Base-by-base conservation (phyloP, 2,797 vertebrate species). In the Gymnoscopelus microlampas region DNA sequence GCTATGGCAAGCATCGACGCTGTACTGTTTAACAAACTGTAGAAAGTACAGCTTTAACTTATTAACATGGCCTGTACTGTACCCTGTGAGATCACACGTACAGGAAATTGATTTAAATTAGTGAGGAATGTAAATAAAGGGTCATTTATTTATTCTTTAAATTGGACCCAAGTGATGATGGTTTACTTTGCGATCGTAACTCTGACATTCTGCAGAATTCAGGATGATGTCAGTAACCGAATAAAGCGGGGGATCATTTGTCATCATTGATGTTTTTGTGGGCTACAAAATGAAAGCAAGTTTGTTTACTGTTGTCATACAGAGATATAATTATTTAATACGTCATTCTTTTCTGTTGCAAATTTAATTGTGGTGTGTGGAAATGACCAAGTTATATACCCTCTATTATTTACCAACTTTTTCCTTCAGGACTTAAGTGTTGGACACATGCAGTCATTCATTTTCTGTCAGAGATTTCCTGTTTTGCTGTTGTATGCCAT, bases 401-500 rank as follows among this genome's bases (percentile, higher is more conserved):
- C 39, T 26, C 15, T 35, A 3, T 7, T 23, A 49, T 66, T 71
- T 54, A 13, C 26, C 4, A 8, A 39, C 48, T 44, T 12, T n/a
- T 65, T 51, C 39, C 39, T 15, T 57, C 26, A 19, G 48, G 39
- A 60, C 47, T 44, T 19, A 6, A 44, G 49, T 10, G 14, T 50
- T 11, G 15, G 23, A 54, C 11, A 19, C 6, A 23, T 19, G 53
- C 23, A 35, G 51, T 0, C 48, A 60, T 71, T 71, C 32, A 62
- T 68, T 57, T 48, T n/a, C 51, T 0, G 23, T 71, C 3, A 47
- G 15, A 32, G 47, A 54, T 58, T 84, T 88, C 82, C 80, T 78
- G 83, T 74, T 81, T 71, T 54, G 10, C 19, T 8, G 53, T n/a
- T 4, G 1, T 58, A 7, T 65, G 63, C 55, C 47, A 3, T 76